A percentile compares a stretch with the other conserved stretches of the same genome.
Evolutionary conservation across 2,113 vertebrate species (phyloP).

Genomic region (Ptychochromis oligacanthus): DNA sequence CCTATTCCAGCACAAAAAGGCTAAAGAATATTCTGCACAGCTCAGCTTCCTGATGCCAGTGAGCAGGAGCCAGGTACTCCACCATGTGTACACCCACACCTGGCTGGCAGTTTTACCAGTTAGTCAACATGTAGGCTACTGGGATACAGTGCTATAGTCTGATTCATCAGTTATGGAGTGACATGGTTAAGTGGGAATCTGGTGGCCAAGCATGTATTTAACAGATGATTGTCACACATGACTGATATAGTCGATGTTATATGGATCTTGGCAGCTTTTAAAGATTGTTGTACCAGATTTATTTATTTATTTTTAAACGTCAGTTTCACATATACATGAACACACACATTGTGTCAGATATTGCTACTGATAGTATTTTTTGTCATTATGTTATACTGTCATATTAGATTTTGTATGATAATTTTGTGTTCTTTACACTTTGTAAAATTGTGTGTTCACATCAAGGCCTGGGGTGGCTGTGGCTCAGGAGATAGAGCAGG

Average conservation of each 20-base stretch:
- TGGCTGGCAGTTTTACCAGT: constrained; percentile 35
- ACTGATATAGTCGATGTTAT: no score
- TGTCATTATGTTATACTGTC: no score
- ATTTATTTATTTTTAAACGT: no score
- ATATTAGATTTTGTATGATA: no score
- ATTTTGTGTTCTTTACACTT: not conserved
- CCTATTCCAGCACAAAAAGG: not conserved
- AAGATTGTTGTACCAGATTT: no score
- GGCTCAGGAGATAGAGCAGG: no score
- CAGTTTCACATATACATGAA: no score
- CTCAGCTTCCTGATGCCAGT: constrained; percentile 26
- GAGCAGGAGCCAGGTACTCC: constrained; percentile 9
- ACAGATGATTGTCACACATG: no score
- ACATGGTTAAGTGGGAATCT: not conserved
- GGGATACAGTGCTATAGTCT: not conserved
- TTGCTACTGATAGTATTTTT: no score
- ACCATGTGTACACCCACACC: constrained; percentile 25
- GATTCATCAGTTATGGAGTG: not conserved
- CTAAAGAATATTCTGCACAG: constrained; percentile 6
- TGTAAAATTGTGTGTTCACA: not conserved
- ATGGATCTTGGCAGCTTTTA: no score
- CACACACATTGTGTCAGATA: no score
- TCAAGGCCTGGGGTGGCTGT: no score
- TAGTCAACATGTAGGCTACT: not conserved
- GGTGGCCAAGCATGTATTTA: not conserved